Evolutionary conservation across 2,113 vertebrate genomes (phyloP).

Genomic region (Lophotis ruficrista): DNA sequence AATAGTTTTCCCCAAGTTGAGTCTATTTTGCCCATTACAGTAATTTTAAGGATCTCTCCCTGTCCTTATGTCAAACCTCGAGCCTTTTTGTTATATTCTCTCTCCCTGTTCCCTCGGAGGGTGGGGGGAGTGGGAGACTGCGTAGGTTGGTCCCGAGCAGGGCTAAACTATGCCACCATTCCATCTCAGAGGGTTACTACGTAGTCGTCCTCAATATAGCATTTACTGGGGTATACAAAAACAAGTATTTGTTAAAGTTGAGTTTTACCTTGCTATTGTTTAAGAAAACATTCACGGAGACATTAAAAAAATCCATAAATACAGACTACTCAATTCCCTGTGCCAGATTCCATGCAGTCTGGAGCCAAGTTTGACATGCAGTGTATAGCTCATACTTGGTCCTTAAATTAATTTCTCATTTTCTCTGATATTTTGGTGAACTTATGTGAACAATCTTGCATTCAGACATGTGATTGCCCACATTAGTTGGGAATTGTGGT

Average conservation of each 20-base stretch:
- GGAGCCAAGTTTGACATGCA: not conserved
- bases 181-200: not conserved
- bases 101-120: too few relatives aligned
- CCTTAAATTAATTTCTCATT: not conserved
- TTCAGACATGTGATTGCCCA: not conserved
- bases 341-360: not conserved
- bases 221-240: not conserved
- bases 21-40: too few relatives aligned
- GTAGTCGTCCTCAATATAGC: not conserved
- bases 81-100: too few relatives aligned
- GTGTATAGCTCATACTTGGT: not conserved
- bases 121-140: too few relatives aligned
- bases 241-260: not conserved
- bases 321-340: not conserved
- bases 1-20: too few relatives aligned
- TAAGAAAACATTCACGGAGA: not conserved
- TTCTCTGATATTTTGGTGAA: not conserved
- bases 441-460: not conserved
- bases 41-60: too few relatives aligned
- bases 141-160: too few relatives aligned
- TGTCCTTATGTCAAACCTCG: too few relatives aligned
- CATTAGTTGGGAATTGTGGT: not conserved
- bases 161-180: not conserved
- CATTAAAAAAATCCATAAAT: not conserved
- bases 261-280: not conserved